Conservation (phyloP, 2,888 invertebrate species). For the Acanthosepion lycidas region DNA sequence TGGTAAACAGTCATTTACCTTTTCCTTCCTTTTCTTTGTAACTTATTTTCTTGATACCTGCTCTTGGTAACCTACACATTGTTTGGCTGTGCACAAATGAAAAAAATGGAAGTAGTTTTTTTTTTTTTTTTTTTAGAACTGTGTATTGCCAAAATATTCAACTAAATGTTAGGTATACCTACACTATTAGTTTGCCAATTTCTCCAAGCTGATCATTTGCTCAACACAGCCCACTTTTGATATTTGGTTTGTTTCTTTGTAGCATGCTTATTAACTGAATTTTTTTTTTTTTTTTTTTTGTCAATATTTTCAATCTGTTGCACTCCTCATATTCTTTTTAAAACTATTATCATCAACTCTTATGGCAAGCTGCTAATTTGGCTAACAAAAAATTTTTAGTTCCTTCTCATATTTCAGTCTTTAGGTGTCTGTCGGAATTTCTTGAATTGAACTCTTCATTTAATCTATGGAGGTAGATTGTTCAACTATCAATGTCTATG, state of each 20-base stretch:
- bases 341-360: not conserved
- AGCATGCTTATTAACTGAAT: not conserved
- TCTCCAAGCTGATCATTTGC: too few species aligned
- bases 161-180: too few species aligned
- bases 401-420: too few species aligned
- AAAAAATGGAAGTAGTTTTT: too few species aligned
- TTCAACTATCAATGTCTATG: too few species aligned
- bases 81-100: not conserved
- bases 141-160: not conserved
- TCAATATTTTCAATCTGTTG: slow-evolving; percentile 7
- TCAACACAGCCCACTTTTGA: not conserved
- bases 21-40: not conserved
- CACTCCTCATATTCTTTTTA: not conserved
- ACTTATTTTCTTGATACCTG: not conserved
- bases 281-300: not conserved
- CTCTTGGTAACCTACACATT: not conserved
- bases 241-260: slow-evolving; percentile 33
- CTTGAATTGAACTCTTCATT: too few species aligned
- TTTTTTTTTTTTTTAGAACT: not conserved
- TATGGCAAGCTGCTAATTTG: not conserved
- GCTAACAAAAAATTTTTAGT: too few species aligned
- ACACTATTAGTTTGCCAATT: too few species aligned
- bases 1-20: not conserved
- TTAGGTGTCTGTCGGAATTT: too few species aligned
- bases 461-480: too few species aligned